Evolutionary conservation across 2,113 vertebrate species (phyloP), one percentile per base, ranked within the genome.

Genomic region (Peromyscus leucopus): DNA sequence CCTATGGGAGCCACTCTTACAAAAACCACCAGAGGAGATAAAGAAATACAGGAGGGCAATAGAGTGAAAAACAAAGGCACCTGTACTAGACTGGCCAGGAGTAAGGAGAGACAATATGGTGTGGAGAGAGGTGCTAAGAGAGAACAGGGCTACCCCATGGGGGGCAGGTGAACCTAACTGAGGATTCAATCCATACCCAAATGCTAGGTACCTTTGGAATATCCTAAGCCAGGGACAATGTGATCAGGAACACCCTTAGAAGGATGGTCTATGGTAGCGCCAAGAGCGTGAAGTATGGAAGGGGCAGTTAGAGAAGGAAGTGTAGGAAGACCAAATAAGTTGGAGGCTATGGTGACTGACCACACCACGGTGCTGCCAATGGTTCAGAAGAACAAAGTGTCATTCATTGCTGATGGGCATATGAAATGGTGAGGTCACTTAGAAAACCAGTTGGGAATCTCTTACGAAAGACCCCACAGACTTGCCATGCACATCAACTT

Each of bases 41-140:
- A 76, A 96, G 90, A 79, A 42, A 63, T 26, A 91, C 51, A 9
- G 17, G 86, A 76, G 72, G 55, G 16, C 42, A 96, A 90, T 33
- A 42, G 7, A 69, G 61, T 15, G 31, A 90, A 28, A 79, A 65
- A 67, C 55, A 42, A 95, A 59, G 33, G 36, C 71, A 78, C 21
- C 22, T 74, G 75, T 46, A 17, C n/a, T 72, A n/a, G 31, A 55
- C 0, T 3, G 17, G 65, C 76, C 76, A 55, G 21, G 65, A 39
- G 36, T 75, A 28, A 75, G 42, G 59, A 48, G 15, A 67, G 31
- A 85, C 75, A 74, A 61, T 19, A 9, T 1, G 26, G 33, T 39
- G 42, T n/a, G 55, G 16, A 19, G 33, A 88, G 36, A 63, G 42
- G 28, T 57, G 1, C 26, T 46, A 19, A 89, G 71, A 59, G 15